Conservation (phyloP, 53 echinoderm and acorn worm genomes). For the Zoroaster sp. region DNA sequence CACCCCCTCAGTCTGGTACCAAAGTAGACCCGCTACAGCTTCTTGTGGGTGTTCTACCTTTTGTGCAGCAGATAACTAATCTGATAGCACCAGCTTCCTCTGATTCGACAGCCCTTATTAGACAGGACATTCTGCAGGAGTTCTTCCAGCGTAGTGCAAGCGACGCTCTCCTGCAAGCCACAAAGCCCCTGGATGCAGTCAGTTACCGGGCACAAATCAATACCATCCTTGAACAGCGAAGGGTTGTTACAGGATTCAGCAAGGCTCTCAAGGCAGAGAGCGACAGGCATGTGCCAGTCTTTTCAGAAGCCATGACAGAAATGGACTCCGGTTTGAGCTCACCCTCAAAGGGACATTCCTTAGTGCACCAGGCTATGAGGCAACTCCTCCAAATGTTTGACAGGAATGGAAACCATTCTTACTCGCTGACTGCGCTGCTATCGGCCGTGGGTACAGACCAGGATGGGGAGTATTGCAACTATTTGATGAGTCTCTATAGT, state of each 20-base stretch:
- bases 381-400: slow-evolving; percentile 77
- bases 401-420: slow-evolving; percentile 51
- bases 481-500: slow-evolving; percentile 80
- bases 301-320: not conserved
- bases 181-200: slow-evolving; percentile 58
- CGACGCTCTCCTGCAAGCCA: slow-evolving; percentile 58
- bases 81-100: slow-evolving; percentile 52
- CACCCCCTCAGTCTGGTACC: not conserved
- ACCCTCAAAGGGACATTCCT: slow-evolving; percentile 21
- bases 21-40: slow-evolving; percentile 55
- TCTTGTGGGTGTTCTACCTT: slow-evolving; percentile 58
- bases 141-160: slow-evolving; percentile 48
- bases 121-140: slow-evolving; percentile 60
- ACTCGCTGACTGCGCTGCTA: slow-evolving; percentile 46
- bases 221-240: slow-evolving; percentile 53
- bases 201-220: slow-evolving; percentile 64
- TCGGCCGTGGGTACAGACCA: slow-evolving; percentile 39
- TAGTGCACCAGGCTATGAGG: slow-evolving; percentile 65
- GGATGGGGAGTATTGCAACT: slow-evolving; percentile 58
- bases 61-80: slow-evolving; percentile 68
- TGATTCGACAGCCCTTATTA: slow-evolving; percentile 54
- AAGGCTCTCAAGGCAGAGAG: slow-evolving; percentile 9
- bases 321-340: not conserved
- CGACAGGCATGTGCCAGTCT: not conserved
- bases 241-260: slow-evolving; percentile 20